Conservation (phyloP, 2,113 vertebrate genomes). For the Terrapene triunguis region DNA sequence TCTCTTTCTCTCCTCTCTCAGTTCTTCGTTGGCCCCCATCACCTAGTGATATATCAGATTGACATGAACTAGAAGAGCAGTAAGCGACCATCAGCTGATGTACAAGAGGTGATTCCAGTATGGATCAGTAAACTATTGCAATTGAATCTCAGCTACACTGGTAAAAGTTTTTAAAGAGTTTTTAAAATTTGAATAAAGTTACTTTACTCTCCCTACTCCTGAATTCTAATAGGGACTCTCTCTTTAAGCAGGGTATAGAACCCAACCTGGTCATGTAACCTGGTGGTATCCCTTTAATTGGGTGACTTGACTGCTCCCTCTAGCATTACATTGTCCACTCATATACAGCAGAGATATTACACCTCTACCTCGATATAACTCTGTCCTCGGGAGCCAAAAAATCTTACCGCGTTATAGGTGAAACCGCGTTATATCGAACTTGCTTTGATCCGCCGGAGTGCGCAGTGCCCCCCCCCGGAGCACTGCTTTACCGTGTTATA, state of each 20-base stretch:
- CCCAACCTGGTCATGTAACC: not conserved
- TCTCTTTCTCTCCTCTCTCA: not conserved
- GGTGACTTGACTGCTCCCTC: not conserved
- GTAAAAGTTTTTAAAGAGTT: not conserved
- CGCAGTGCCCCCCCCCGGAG: too few species aligned
- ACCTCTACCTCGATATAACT: too few species aligned
- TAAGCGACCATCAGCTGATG: not conserved
- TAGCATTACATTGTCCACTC: fast-evolving
- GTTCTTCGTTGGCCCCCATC: not conserved
- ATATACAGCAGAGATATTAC: fast-evolving
- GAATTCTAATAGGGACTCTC: not conserved
- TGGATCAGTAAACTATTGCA: not conserved
- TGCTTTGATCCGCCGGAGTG: too few species aligned
- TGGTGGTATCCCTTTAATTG: not conserved
- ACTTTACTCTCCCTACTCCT: not conserved
- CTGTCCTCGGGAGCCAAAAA: too few species aligned
- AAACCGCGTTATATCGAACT: too few species aligned
- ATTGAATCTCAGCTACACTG: not conserved
- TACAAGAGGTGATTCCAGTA: fast-evolving
- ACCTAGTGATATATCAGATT: not conserved
- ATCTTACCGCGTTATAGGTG: too few species aligned
- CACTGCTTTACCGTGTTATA: too few species aligned
- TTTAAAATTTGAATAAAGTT: not conserved
- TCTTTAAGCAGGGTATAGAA: not conserved
- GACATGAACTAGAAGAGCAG: fast-evolving